Evolutionary conservation across 2,113 vertebrate genomes (phyloP).

Genomic region (Sclerurus mexicanus): DNA sequence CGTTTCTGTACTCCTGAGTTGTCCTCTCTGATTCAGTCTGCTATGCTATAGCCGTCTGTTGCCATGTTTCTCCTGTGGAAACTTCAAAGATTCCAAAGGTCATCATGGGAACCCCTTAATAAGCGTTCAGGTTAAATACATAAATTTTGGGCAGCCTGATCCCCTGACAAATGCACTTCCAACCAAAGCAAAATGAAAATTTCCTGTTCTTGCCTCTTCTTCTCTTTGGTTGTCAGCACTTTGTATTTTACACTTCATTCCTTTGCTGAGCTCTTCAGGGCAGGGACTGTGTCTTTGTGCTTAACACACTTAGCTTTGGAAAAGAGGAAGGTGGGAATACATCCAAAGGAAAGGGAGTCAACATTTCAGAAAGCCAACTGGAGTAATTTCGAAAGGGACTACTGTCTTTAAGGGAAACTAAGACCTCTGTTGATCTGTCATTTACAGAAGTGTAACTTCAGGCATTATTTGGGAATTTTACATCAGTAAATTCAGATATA

Average conservation of each 20-base stretch:
- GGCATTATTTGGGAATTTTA: neutral
- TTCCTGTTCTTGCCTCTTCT: neutral
- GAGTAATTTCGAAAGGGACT: neutral
- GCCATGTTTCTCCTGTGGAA: neutral
- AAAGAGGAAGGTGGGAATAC: neutral
- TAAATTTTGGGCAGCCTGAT: neutral
- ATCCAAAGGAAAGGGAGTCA: neutral
- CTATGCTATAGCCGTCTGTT: neutral
- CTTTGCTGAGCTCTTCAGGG: neutral
- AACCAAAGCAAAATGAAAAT: neutral
- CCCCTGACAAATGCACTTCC: neutral
- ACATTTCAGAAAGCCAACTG: neutral
- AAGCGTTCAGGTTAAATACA: neutral
- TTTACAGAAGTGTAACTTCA: neutral
- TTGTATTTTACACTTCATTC: neutral
- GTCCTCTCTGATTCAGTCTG: neutral
- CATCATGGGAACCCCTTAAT: neutral
- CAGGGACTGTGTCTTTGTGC: neutral
- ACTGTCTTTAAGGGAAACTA: neutral
- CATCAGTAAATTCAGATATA: neutral
- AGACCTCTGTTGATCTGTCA: neutral
- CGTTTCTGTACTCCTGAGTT: fast-evolving
- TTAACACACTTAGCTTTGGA: neutral
- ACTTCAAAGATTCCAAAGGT: neutral
- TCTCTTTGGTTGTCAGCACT: neutral